Percentiles rank a stretch among this genome's conserved stretches.
These are phyloP conservation scores for Meloidogyne exigua DNA, from an alignment of 1,140 invertebrate genomes.

Conservation along the genomic window DNA sequence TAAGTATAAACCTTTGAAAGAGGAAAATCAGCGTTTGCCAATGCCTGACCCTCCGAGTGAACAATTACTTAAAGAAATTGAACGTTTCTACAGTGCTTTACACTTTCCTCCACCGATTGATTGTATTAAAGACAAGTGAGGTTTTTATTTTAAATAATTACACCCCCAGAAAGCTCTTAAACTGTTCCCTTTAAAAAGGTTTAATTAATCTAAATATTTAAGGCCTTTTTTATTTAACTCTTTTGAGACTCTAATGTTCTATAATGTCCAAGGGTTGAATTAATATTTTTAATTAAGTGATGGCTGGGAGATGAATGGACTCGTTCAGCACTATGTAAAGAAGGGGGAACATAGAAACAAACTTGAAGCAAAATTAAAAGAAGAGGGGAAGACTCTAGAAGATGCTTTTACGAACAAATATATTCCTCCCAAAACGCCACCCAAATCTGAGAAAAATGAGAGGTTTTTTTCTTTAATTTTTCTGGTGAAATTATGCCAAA, in stretches of 20 bases:
- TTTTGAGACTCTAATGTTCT: neutral
- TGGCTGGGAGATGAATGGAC: conserved; percentile 48
- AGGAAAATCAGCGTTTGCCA: conserved; percentile 35
- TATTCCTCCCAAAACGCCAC: conserved; percentile 19
- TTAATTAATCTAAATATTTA: too few relatives aligned
- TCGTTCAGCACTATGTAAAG: conserved; percentile 37
- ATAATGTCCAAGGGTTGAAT: too few relatives aligned
- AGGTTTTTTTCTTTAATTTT: neutral
- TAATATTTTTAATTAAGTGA: conserved; percentile 33
- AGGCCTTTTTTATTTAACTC: too few relatives aligned
- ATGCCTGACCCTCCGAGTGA: conserved; percentile 35
- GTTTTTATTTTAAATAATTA: neutral
- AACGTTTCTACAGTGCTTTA: conserved; percentile 42
- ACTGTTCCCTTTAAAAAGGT: too few relatives aligned
- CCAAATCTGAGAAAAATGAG: neutral
- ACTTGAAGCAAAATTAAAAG: conserved; percentile 37
- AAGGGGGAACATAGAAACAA: conserved; percentile 35
- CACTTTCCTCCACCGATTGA: conserved; percentile 24
- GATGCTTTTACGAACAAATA: conserved; percentile 46
- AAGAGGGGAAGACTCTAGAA: conserved; percentile 46
- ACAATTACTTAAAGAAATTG: conserved; percentile 35
- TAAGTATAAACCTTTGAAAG: conserved; percentile 42
- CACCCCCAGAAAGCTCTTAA: too few relatives aligned
- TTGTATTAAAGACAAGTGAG: conserved; percentile 16
- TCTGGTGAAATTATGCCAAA: neutral